Base-by-base conservation (phyloP, 2,113 vertebrate genomes). In the Sinocyclocheilus rhinocerous region DNA sequence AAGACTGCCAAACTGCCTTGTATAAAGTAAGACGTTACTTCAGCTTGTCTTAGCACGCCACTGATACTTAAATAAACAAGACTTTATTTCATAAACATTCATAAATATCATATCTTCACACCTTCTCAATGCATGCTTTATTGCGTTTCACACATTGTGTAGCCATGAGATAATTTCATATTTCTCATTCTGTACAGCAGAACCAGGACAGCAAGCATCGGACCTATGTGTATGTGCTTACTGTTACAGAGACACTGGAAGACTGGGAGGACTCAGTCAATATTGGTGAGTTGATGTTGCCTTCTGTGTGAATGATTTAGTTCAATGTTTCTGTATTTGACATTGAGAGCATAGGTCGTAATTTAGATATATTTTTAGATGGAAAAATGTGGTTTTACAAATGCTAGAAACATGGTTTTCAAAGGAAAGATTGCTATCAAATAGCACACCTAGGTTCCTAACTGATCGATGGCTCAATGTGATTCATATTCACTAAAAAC, bases 211-310 rank as follows among this genome's bases (percentile, higher is more conserved):
- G 97, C 93, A 99, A 99, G 91, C 98, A 99, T 89, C 96, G 98
- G 92, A 99, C 98, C 0, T 99, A 98, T 0, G 98, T 99, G 82
- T 99, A 97, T 90, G 96, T 97, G 89, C 97, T 99, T 78, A 97
- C 96, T 52, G 98, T 99, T 90, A 99, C 98, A 0, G 98, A 99
- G 94, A 98, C 96, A 83, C 91, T 99, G 93, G 97, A 99, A 89
- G 97, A 98, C 91, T 99, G 98, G 98, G 98, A 99, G 89, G 98
- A 99, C 92, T 98, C 98, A 59, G 97, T 99, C 88, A 99, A 96
- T 87, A 99, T 99, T 89, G 98, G 98, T 97, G 95, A 92, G 94
- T 52, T 48, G 15, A 6, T 79, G 15, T 26, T 18, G 36, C 36
- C 36, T 36, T 36, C 36, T 39, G 39, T 48, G 26, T 70, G 4